Evolutionary conservation across 1,140 invertebrate species (phyloP), one percentile per base, ranked within the genome.

Genomic region (Drosophila azteca): DNA sequence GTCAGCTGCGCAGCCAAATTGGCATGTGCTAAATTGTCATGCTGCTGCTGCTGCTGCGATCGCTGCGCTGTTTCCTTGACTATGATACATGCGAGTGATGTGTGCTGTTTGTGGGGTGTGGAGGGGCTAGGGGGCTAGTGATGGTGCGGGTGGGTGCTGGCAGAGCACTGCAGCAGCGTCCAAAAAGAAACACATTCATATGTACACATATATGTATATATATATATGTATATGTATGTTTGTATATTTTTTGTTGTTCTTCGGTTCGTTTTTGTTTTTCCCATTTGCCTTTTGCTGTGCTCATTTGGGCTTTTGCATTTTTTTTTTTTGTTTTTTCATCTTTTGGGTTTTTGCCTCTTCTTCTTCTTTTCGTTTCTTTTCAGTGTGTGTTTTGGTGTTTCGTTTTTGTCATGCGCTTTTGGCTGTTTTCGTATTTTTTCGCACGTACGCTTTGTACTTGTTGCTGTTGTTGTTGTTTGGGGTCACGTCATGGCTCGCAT

Each of bases 381-480:
- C 24, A 24, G 24, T 24, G 3, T 24, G 24, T 24, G 22, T 24
- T 24, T 24, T 24, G 2, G 22, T 24, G 57, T 78, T 74, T 64
- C 55, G 48, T 60, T 71, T 80, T 77, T 80, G 81, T 85, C 77
- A 85, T 84, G 74, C 77, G 77, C 72, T 67, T 39, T 39, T 39
- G 35, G 11, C 35, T 39, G 35, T 80, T 54, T 81, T 81, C 61
- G 71, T 74, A 64, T 74, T 46, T 64, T 74, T 74, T 74, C 70
- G 81, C 81, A 84, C 81, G 81, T 84, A 85, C 82, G 78, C 69
- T 85, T 39, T 71, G 82, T 78, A 85, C 82, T 87, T 87, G 78
- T 88, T 87, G 82, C 83, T 82, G 78, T 87, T 85, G 82, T 85
- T 87, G 78, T 75, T 82, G 72, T 77, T 77, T 81, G 78, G 74